Evolutionary conservation across 2,113 vertebrate genomes (phyloP), one percentile per base, ranked within the genome.

Genomic region (Hemiscyllium ocellatum): DNA sequence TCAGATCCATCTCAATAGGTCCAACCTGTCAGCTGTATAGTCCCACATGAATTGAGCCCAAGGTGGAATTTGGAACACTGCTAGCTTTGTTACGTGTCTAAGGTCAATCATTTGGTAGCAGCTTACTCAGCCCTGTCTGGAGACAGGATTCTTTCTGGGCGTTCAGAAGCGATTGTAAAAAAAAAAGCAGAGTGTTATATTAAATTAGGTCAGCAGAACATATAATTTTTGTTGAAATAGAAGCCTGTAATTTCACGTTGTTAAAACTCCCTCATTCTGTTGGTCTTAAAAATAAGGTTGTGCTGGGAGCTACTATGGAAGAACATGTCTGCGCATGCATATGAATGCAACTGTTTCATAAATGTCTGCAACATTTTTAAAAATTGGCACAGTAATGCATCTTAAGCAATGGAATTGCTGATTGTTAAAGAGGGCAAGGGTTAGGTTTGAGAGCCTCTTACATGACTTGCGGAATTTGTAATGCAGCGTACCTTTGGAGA

Each of bases 151-250:
- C 37, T 95, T 95, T 95, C 94, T 95, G 94, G 93, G 94, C 69
- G 94, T 95, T 95, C 47, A 95, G 37, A 95, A 95, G 94, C 72
- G 94, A 95, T 95, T 95, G 94, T 95, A 95, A 42, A 95, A 95
- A 95, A 42, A 95, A 95, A 95, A 72, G 93, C 93, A 95, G 68
- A 95, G 50, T 69, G 15, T 95, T 95, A 95, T 76, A 95, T 52
- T 72, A 70, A 95, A 72, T 95, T 95, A 42, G 94, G 68, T 95
- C 94, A 95, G 68, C 94, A 50, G 37, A 95, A 24, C 47, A 68
- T 95, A 50, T 95, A 95, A 95, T 95, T 95, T 95, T 72, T 72
- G 68, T 95, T 95, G 94, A 95, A 95, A 95, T 95, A 72, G 69
- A 95, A 70, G 94, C 94, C 94, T 50, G 94, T 95, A 76, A 95